Evolutionary conservation across 2,888 invertebrate genomes (phyloP), one percentile per base, ranked within the genome.

Genomic region (Hermodice carunculata): DNA sequence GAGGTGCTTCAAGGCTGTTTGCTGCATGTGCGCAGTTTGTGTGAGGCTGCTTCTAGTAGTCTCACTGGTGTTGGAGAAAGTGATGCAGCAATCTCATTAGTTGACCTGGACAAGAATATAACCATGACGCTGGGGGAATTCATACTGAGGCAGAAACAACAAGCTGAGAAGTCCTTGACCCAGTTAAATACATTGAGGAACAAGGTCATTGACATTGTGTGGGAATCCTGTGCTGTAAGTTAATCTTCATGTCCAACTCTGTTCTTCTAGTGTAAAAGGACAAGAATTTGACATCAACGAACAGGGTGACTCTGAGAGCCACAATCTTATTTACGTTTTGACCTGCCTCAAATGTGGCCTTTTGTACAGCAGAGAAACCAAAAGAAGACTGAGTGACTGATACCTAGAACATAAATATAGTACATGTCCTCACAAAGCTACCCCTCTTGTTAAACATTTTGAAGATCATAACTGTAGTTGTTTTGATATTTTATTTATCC

Each of bases 201-300:
- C 34, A 78, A 78, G 42, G 75, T 85, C 37, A 77, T 84, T 28
- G 78, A 81, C 26, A 73, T 84, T 37, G 82, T 83, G 8, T 85
- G 81, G 80, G 80, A 85, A 57, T 79, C 84, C 0, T 85, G 85
- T 73, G 81, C 82, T 32, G 85, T 85, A 69, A 79, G 84, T 78
- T 2, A 8, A 17, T 53, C 34, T 48, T 46, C 31, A 19, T 48
- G 19, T 58, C 34, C n/a, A n/a, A n/a, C n/a, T n/a, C n/a, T n/a
- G n/a, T n/a, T n/a, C n/a, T n/a, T n/a, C n/a, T n/a, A n/a, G n/a
- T n/a, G n/a, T n/a, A n/a, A n/a, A n/a, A n/a, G n/a, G n/a, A n/a
- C n/a, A n/a, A n/a, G n/a, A n/a, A n/a, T n/a, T n/a, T n/a, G n/a
- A n/a, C n/a, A n/a, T n/a, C n/a, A n/a, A n/a, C n/a, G n/a, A n/a